Percentiles rank a stretch among this genome's conserved stretches.
Conservation (phyloP, 1,140 invertebrate genomes). For the Pogonomyrmex californicus region DNA sequence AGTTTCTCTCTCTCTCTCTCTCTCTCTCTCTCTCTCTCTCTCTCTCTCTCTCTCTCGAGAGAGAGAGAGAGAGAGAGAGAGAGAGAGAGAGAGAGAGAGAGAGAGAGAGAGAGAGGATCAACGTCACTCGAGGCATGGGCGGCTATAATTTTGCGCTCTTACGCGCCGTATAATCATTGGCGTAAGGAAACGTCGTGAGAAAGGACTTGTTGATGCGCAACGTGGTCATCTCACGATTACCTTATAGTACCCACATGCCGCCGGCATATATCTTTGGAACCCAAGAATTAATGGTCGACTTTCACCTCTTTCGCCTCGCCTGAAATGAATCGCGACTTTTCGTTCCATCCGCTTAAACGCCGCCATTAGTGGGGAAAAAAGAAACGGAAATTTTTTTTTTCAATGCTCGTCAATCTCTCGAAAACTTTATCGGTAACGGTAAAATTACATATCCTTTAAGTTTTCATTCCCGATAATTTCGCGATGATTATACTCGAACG, state of each 20-base stretch:
- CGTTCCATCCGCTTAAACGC: conserved; percentile 9
- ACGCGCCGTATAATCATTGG: conserved; percentile 45
- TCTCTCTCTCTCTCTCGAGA: neutral
- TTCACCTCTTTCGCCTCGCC: conserved; percentile 70
- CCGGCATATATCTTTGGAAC: conserved; percentile 23
- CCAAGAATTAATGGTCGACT: conserved; percentile 71
- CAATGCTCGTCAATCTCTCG: neutral
- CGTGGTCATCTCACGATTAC: conserved; percentile 71
- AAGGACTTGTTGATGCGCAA: conserved; percentile 66
- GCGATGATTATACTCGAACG: neutral
- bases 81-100: no score
- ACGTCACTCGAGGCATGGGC: conserved; percentile 53
- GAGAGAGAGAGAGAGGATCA: neutral
- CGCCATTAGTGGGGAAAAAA: neutral
- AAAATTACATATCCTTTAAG: neutral
- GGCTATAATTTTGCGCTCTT: conserved; percentile 53
- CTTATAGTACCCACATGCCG: conserved; percentile 32
- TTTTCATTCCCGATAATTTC: neutral
- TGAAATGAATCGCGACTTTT: conserved; percentile 11
- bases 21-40: neutral
- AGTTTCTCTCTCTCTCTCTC: neutral
- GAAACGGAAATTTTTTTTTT: neutral
- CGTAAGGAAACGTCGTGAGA: conserved; percentile 69
- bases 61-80: no score
- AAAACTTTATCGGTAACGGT: neutral